Evolutionary conservation across 2,888 invertebrate species (phyloP).

Genomic region (Lucinisca nassula): DNA sequence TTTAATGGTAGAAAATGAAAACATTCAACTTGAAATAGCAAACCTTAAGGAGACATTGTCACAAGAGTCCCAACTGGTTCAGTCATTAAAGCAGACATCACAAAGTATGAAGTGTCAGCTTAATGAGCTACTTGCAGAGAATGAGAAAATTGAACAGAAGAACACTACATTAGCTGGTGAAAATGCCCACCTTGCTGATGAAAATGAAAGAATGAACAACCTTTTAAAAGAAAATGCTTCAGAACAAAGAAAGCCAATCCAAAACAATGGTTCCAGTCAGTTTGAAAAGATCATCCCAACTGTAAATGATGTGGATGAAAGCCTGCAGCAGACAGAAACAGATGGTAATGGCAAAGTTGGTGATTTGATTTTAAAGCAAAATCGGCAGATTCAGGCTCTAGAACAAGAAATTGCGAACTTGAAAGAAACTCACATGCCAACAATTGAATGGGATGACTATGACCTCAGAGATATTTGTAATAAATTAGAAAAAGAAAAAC

Average conservation of each 20-base stretch:
- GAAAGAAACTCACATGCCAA: not conserved
- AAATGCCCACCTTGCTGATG: not conserved
- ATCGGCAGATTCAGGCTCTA: not conserved
- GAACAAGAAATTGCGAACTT: not conserved
- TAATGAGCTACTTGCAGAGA: not conserved
- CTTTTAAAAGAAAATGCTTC: no score
- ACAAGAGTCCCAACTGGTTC: not conserved
- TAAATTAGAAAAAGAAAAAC: constrained; percentile 51
- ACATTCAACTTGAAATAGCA: not conserved
- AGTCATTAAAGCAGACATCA: not conserved
- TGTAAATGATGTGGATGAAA: no score
- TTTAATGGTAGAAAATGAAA: not conserved
- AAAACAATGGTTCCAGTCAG: no score
- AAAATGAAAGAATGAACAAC: not conserved
- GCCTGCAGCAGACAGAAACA: no score
- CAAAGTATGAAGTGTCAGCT: not conserved
- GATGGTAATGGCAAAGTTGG: not conserved
- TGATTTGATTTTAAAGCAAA: not conserved
- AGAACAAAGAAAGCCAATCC: no score
- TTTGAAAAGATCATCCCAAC: no score
- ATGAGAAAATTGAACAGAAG: not conserved
- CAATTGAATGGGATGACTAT: constrained; percentile 40
- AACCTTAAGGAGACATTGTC: not conserved
- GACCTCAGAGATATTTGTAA: constrained; percentile 59
- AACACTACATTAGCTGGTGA: not conserved